Conservation (phyloP, 2,113 vertebrate species). For the Raphicerus campestris region DNA sequence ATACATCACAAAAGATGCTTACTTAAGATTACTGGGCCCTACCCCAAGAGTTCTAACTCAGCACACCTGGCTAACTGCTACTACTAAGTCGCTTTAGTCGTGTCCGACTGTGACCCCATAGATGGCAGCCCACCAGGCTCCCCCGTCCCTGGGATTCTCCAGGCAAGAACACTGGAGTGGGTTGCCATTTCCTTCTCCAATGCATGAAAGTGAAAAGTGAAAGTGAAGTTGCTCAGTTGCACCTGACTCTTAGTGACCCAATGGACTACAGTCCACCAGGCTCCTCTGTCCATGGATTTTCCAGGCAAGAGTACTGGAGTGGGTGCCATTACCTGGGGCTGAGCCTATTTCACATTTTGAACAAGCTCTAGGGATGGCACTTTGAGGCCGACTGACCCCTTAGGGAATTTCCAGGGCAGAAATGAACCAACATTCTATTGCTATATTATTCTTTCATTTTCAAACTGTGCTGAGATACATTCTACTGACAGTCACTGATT, state of each 20-base stretch:
- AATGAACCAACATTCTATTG: not conserved
- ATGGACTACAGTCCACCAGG: too few species aligned
- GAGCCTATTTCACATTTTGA: not conserved
- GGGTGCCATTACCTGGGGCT: not conserved
- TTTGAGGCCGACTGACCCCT: not conserved
- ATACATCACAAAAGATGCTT: not conserved
- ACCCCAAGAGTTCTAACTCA: not conserved
- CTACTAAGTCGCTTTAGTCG: too few species aligned
- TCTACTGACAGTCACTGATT: not conserved
- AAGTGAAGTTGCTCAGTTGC: too few species aligned
- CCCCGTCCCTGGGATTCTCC: too few species aligned
- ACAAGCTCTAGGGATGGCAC: not conserved
- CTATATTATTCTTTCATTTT: not conserved
- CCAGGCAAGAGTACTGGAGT: too few species aligned
- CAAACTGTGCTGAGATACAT: constrained; percentile 11
- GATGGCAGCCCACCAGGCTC: too few species aligned
- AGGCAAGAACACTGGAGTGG: too few species aligned
- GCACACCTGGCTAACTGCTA: not conserved
- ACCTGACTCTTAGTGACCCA: too few species aligned
- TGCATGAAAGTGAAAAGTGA: too few species aligned
- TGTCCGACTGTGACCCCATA: too few species aligned
- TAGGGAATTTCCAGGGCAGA: not conserved
- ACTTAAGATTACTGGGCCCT: not conserved
- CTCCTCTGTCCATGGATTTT: too few species aligned
- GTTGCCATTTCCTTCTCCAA: too few species aligned